Base-by-base conservation (phyloP, 2,797 vertebrate genomes). In the Hirundo rustica region DNA sequence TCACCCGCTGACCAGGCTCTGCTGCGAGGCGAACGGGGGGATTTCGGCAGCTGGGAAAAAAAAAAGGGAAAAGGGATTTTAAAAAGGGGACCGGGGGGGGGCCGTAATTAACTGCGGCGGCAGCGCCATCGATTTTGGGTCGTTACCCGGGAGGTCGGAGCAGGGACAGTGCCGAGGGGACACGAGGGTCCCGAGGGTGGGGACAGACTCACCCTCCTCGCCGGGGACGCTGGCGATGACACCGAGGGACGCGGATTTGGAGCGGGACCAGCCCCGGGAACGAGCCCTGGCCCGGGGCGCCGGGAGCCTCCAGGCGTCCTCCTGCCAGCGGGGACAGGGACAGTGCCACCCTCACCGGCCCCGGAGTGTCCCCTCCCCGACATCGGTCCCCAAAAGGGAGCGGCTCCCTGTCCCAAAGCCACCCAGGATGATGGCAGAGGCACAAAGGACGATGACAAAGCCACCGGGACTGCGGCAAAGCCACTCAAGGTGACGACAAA, bases 161-260 rank as follows among this genome's bases (percentile, higher is more conserved):
- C 57, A 1, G 82, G 68, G 54, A 23, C 5, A 25, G 62, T 38
- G 66, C 32, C 3, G 20, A 12, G 29, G 61, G 47, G 11, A 62
- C 3, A 45, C 44, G 44, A 20, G 23, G 25, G 48, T 25, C 48
- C 25, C 23, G 23, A 8, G 44, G 44, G 40, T 36, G 16, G 18
- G 9, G 11, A 14, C 7, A 1, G 51, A 83, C 97, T 98, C 91
- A 98, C 98, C 95, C 4, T 85, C 84, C 6, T 75, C 3, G 9
- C 96, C 70, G 8, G 88, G 81, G 89, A 96, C 94, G 13, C 45
- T 87, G 79, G 91, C 80, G 53, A 98, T 97, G 85, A 95, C 85
- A 7, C 96, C 87, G 97, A 97, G 98, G 4, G 97, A 98, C 0
- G 96, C 95, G 11, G 97, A 98, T 78, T 98, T 98, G 94, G 96